Base-by-base conservation (phyloP, 2,113 vertebrate species). In the Pelodiscus sinensis region DNA sequence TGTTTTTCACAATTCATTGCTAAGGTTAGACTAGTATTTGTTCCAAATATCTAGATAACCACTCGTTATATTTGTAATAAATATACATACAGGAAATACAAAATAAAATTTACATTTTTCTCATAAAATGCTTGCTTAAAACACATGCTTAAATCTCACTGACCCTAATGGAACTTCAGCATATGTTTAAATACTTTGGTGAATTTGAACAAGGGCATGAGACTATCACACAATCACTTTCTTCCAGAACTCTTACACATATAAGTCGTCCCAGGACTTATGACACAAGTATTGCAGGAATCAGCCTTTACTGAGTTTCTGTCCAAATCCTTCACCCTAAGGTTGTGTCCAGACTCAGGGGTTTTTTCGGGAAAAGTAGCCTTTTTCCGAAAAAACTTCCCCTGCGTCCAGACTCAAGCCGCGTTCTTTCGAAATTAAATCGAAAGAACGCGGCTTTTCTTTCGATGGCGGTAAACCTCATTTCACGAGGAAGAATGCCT, bases 31-130 rank as follows among this genome's bases (percentile, higher is more conserved):
- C 60, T 88, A 85, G 85, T 92, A 96, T 93, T 94, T 93, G 93
- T 27, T 78, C 44, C 85, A 89, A 96, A 84, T 91, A 96, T 80
- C 91, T 79, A 82, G 77, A 92, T 58, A 92, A 75, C 52, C 2
- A 56, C 38, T 94, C 94, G 77, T 77, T 79, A 94, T 97, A 96
- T 97, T 84, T 86, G 91, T 88, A 94, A 91, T 52, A 95, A 94
- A 82, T 87, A 62, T n/a, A 87, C 71, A 44, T 44, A 44, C 44
- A 44, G 44, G 44, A 44, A 95, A 93, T 58, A 25, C 2, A 56
- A 0, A 86, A 15, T 68, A 29, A n/a, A 44, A 81, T 85, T 77
- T 73, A 19, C 4, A 54, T 15, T 73, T 71, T 57, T 14, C 2
- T 6, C 27, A 68, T 5, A 0, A 51, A 73, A 56, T 58, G 57